Base-by-base conservation (phyloP, 2,888 invertebrate species). In the Thecophora atra region DNA sequence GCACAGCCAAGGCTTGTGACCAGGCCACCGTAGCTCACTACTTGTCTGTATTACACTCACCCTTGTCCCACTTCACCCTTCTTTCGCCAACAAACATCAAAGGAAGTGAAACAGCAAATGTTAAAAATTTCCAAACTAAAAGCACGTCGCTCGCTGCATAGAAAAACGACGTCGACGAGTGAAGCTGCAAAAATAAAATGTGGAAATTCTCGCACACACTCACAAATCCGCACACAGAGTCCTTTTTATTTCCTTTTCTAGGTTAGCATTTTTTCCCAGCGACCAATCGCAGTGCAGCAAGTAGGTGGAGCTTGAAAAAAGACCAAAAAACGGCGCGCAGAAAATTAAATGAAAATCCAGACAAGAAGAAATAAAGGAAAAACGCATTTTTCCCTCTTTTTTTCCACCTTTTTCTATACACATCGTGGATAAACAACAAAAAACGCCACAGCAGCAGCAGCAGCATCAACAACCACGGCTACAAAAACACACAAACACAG, bases 251-350 rank as follows among this genome's bases (percentile, higher is more conserved):
- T 80, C 76, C 75, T 78, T 77, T 74, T 74, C 77, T 80, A 80
- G 81, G 82, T 81, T 81, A 82, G 80, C 79, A 78, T 78, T 81
- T 79, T 81, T 81, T 72, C 78, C 77, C 54, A 24, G 24, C 63
- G 74, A 63, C 75, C 74, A 83, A 83, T 83, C 82, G 80, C 80
- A 79, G 72, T 75, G 74, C 81, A 81, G 83, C 80, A 83, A 78
- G 84, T 83, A 84, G 83, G 83, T 83, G 83, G 83, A 83, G 83
- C 78, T 76, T 74, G 78, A 52, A 84, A 81, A 83, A 82, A 82
- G 82, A 78, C 75, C 77, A 78, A 82, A 83, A 83, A 84, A 82
- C 81, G 81, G 83, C 80, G 80, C 81, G 79, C 60, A 84, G 81
- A 83, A 67, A 13, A 37, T 67, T 24, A 60, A 74, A 66, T 63